Evolutionary conservation across 2,113 vertebrate genomes (phyloP), one percentile per base, ranked within the genome.

Genomic region (Pagrus major): DNA sequence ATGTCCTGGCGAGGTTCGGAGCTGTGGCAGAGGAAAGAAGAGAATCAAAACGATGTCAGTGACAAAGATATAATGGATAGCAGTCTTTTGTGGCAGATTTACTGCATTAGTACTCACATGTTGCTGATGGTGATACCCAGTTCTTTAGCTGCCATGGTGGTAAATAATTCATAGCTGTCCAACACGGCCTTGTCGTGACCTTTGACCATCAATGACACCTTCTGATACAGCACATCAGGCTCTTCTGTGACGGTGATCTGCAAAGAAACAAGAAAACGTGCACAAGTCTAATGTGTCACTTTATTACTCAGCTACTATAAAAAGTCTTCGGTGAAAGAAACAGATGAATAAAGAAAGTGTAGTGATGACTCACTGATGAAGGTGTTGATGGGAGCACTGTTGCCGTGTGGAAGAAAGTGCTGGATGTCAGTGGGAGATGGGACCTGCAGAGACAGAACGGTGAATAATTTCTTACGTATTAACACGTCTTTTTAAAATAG

Each of bases 141-240:
- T 89, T 98, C 97, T 78, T 96, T 93, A 25, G 98, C 98, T 61
- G 98, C 95, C 90, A 96, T 93, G 25, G 96, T 95, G 2, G 95
- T 96, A 64, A 99, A 99, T 78, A 96, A 97, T 77, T 99, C 96
- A 7, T 99, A 99, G 89, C 98, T 99, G 90, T 99, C 96, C 93
- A 99, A 87, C 23, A 99, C 97, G 2, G 96, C 86, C 71, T 80
- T 95, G 91, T 99, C 97, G 0, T 99, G 97, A 75, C 96, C 94
- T 94, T 99, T 99, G 68, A 98, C 96, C 90, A 97, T 85, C 86
- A 99, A 89, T 0, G 94, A 94, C 73, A 99, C 81, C 68, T 92
- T 96, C 93, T 97, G 97, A 83, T 97, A 97, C 35, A 99, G 91
- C 0, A 76, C 86, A 88, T 99, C 98, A 4, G 96, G 96, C 71